These are phyloP conservation scores for Liparis tanakae DNA, from an alignment of 2,797 vertebrate species.

Conservation along the genomic window DNA sequence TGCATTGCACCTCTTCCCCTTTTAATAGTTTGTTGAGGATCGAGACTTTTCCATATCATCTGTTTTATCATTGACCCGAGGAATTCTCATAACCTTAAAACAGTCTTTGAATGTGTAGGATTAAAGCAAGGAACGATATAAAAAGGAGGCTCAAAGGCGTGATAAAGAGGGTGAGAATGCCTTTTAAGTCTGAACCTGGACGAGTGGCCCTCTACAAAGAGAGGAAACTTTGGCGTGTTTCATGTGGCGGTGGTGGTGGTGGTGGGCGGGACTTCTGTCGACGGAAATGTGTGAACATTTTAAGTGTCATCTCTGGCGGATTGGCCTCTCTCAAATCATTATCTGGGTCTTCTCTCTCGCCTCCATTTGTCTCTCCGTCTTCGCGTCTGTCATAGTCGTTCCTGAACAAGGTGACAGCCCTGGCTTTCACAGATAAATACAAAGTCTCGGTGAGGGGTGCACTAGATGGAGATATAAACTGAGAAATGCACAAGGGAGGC, in stretches of 20 bases:
- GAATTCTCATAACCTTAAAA: conserved; percentile 58
- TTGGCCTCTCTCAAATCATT: conserved; percentile 42
- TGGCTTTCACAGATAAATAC: conserved; percentile 44
- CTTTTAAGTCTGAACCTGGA: conserved; percentile 75
- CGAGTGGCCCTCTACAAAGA: conserved; percentile 62
- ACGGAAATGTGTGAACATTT: conserved; percentile 60
- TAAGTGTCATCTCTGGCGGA: conserved; percentile 48
- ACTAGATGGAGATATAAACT: conserved; percentile 50
- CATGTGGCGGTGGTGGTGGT: conserved; percentile 44
- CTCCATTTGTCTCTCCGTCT: conserved; percentile 25
- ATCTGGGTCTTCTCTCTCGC: conserved; percentile 17
- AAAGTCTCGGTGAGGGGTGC: conserved; percentile 23
- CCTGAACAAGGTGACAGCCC: conserved; percentile 31
- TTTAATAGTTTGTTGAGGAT: conserved; percentile 30
- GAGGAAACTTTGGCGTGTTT: conserved; percentile 70
- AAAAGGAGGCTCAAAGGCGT: conserved; percentile 68
- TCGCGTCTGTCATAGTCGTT: conserved; percentile 18
- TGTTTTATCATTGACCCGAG: conserved; percentile 61
- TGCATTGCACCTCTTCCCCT: conserved; percentile 6
- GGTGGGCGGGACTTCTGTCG: conserved; percentile 54
- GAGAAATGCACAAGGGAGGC: conserved; percentile 36
- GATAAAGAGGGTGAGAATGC: conserved; percentile 65
- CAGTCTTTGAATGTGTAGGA: conserved; percentile 61
- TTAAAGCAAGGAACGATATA: conserved; percentile 66
- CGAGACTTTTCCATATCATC: conserved; percentile 56